Percentiles rank a stretch among this genome's conserved stretches.
These are phyloP conservation scores for Cephalopterus ornatus DNA, from an alignment of 2,113 vertebrate genomes.

Conservation along the genomic window DNA sequence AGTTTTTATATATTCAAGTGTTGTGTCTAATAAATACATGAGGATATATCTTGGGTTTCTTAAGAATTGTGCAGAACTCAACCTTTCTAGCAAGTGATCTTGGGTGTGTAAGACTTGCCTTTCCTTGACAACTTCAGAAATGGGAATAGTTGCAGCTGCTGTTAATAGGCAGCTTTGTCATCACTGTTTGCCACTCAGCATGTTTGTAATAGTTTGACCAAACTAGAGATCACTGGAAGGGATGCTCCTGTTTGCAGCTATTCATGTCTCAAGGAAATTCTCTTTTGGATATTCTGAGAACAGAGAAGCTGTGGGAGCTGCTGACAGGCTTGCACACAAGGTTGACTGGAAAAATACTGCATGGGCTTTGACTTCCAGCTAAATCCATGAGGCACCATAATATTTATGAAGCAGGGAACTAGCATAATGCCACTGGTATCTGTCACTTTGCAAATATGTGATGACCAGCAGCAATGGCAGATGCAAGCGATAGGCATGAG, in stretches of 20 bases:
- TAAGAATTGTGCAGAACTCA: neutral
- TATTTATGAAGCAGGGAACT: neutral
- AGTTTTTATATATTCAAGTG: neutral
- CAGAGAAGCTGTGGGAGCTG: neutral
- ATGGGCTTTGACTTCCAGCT: neutral
- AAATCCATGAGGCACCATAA: neutral
- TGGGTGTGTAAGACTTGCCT: neutral
- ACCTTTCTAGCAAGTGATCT: neutral
- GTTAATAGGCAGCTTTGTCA: neutral
- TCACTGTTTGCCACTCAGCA: neutral
- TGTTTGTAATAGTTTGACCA: constrained; percentile 7
- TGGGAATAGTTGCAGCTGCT: neutral
- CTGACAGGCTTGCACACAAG: neutral
- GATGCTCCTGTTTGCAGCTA: neutral
- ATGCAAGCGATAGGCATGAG: neutral
- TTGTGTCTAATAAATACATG: neutral
- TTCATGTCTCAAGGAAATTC: neutral
- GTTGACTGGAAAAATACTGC: neutral
- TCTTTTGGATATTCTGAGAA: neutral
- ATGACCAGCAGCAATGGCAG: neutral
- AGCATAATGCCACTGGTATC: neutral
- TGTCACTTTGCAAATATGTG: neutral
- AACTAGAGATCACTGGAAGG: neutral
- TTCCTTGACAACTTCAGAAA: neutral
- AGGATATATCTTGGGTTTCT: neutral